phyloP scores from a whole-genome alignment of 2,113 vertebrate genomes.

The Heteronetta atricapilla region DNA sequence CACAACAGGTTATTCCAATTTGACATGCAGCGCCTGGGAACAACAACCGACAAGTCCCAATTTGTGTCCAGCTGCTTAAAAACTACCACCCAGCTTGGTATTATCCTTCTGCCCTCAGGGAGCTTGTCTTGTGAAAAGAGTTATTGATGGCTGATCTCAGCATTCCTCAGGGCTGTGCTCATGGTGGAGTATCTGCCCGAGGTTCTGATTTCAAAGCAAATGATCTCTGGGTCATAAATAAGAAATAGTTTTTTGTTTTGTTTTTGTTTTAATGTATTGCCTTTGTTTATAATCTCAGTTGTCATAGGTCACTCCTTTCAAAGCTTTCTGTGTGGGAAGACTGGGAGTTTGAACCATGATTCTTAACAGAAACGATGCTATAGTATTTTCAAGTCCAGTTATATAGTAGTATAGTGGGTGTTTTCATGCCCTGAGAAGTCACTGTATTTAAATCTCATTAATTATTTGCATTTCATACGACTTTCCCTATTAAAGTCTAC shows the following conservation, averaged over 20 bases:
- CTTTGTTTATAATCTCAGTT: not conserved
- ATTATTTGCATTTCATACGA: not conserved
- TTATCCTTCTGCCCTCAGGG: slow-evolving; percentile 52
- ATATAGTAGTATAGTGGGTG: fast-evolving
- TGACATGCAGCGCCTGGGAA: slow-evolving; percentile 61
- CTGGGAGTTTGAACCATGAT: not conserved
- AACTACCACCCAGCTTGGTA: slow-evolving; percentile 67
- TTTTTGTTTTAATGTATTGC: not conserved
- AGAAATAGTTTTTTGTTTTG: not conserved
- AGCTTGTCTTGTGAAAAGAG: slow-evolving; percentile 60
- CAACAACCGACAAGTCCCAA: slow-evolving; percentile 58
- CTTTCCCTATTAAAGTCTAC: not conserved
- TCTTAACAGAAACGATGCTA: not conserved
- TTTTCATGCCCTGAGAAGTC: not conserved
- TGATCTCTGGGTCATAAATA: not conserved
- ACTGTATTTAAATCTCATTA: not conserved
- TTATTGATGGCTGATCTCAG: slow-evolving; percentile 65
- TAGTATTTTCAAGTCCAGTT: not conserved
- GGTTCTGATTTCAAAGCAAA: slow-evolving; percentile 47
- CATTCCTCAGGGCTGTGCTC: slow-evolving; percentile 64
- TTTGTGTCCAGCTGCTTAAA: slow-evolving; percentile 71
- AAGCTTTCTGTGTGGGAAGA: not conserved
- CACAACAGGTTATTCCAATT: slow-evolving; percentile 64
- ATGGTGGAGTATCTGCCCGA: slow-evolving; percentile 43
- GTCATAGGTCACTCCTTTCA: not conserved